phyloP scores from a whole-genome alignment of 2,888 invertebrate species.

The Scaptomyza reducta region DNA sequence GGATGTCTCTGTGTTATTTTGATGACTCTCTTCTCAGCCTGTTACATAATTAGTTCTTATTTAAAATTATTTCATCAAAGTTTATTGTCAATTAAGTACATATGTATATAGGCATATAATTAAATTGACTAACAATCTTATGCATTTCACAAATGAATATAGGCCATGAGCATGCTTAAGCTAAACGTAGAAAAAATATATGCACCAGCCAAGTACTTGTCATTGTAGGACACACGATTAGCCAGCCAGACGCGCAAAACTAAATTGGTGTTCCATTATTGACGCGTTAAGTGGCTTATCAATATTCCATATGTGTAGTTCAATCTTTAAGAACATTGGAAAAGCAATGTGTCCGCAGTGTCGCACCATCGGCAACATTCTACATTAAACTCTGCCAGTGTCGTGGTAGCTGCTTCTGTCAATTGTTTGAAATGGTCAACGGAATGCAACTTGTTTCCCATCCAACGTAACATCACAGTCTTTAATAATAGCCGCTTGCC shows the following conservation, averaged over 20 bases:
- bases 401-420: slow-evolving; percentile 56
- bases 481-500: slow-evolving; percentile 63
- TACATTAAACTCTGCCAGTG: slow-evolving; percentile 75
- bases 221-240: slow-evolving; percentile 55
- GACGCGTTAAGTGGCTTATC: slow-evolving; percentile 68
- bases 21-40: slow-evolving; percentile 10
- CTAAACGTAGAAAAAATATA: neutral
- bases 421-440: slow-evolving; percentile 82
- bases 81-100: too few species aligned
- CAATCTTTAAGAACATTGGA: slow-evolving; percentile 50
- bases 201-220: slow-evolving; percentile 69
- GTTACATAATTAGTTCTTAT: neutral
- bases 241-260: slow-evolving; percentile 36
- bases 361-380: slow-evolving; percentile 69
- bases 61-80: too few species aligned
- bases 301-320: slow-evolving; percentile 81
- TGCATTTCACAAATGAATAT: neutral
- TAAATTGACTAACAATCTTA: neutral
- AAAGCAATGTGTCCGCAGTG: slow-evolving; percentile 52
- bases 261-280: slow-evolving; percentile 28
- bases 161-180: neutral
- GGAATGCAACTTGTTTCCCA: slow-evolving; percentile 82
- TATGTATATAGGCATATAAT: neutral
- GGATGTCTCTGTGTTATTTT: neutral
- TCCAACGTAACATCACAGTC: slow-evolving; percentile 48